Conservation (phyloP, 2,113 vertebrate species). For the Patagioenas fasciata region DNA sequence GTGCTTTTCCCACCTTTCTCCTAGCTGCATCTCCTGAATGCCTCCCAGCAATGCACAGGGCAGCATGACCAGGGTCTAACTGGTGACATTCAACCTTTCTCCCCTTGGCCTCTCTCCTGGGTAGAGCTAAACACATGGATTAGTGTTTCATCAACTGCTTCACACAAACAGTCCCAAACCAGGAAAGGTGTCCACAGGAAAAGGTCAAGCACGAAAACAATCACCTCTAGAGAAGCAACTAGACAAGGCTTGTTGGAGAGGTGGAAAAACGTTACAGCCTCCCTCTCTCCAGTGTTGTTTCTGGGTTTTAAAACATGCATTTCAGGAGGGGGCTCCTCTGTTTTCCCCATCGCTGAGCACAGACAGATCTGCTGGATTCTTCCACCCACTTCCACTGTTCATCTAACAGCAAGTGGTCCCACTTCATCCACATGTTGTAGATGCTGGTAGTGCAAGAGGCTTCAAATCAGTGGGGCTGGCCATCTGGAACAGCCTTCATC, state of each 20-base stretch:
- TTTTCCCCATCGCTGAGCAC: not conserved
- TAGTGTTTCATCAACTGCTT: fast-evolving
- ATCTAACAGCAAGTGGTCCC: not conserved
- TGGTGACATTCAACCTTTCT: not conserved
- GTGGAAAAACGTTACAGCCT: not conserved
- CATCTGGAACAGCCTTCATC: not conserved
- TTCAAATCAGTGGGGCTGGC: not conserved
- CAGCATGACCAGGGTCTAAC: not conserved
- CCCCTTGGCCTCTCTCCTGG: not conserved
- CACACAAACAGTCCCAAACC: not conserved
- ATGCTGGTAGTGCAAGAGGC: not conserved
- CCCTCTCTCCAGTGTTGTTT: not conserved
- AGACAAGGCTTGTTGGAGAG: not conserved
- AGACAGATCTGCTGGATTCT: not conserved
- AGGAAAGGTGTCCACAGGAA: not conserved
- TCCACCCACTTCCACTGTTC: not conserved
- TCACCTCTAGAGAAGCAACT: not conserved
- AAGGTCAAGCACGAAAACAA: not conserved
- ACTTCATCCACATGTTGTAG: fast-evolving
- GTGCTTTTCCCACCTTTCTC: not conserved
- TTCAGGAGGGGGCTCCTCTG: not conserved
- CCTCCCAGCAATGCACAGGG: not conserved
- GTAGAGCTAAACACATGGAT: not conserved
- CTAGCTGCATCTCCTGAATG: not conserved
- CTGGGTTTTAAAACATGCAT: not conserved